A percentile compares a stretch with the other conserved stretches of the same genome.
Conservation (phyloP, 2,113 vertebrate genomes). For the Antennarius striatus region DNA sequence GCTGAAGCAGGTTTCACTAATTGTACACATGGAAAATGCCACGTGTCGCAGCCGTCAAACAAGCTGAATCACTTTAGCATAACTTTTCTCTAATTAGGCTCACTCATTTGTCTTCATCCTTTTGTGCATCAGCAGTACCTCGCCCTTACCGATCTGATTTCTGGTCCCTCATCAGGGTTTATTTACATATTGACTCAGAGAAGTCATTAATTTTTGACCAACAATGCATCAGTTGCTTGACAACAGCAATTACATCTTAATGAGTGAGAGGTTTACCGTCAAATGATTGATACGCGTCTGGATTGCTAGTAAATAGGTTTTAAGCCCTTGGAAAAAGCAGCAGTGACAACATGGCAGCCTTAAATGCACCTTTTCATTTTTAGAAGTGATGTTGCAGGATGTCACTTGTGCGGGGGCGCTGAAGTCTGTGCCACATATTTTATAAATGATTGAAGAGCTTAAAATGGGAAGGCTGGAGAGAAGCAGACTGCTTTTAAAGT, state of each 20-base stretch:
- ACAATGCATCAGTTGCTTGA: conserved; percentile 69
- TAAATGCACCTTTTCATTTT: conserved; percentile 46
- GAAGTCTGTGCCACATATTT: conserved; percentile 23
- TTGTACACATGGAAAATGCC: conserved; percentile 29
- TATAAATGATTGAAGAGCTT: conserved; percentile 21
- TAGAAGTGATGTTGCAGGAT: conserved; percentile 9
- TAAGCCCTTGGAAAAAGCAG: conserved; percentile 48
- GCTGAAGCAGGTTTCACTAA: conserved; percentile 31
- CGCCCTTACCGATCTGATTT: conserved; percentile 38
- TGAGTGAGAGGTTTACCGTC: conserved; percentile 70
- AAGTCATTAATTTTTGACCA: conserved; percentile 75
- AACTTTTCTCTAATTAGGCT: conserved; percentile 52
- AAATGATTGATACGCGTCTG: conserved; percentile 66
- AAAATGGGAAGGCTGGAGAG: not conserved
- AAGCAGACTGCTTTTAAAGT: conserved; percentile 4
- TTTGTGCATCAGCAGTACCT: conserved; percentile 37
- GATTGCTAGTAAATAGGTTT: conserved; percentile 65
- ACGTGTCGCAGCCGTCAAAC: conserved; percentile 13
- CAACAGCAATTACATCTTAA: conserved; percentile 76
- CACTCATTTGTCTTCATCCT: conserved; percentile 48
- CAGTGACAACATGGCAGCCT: conserved; percentile 31
- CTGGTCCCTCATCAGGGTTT: conserved; percentile 56
- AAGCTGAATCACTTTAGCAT: conserved; percentile 26
- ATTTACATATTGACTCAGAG: conserved; percentile 68
- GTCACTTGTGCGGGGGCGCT: conserved; percentile 32